Evolutionary conservation across 2,888 invertebrate genomes (phyloP).

Genomic region (Coelogynopora nodosa): DNA sequence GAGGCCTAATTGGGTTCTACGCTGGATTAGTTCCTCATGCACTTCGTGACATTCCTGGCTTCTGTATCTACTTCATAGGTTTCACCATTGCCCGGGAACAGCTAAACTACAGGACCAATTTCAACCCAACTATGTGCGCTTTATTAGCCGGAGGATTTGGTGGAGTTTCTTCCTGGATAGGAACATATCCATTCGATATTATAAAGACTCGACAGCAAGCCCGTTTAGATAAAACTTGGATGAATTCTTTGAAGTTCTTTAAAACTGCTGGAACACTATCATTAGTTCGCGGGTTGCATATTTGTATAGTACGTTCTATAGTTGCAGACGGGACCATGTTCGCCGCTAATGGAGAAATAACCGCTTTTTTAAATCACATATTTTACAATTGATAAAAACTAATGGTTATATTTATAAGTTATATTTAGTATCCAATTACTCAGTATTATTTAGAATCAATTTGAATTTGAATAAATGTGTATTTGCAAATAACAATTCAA

Average conservation of each 20-base stretch:
- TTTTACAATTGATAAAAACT: too few species aligned
- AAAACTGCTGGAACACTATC: neutral
- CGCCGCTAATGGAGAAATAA: neutral
- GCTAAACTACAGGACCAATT: neutral
- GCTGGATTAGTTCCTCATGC: neutral
- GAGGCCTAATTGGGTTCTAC: neutral
- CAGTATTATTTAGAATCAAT: too few species aligned
- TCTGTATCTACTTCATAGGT: neutral
- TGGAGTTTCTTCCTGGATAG: neutral
- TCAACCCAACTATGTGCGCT: neutral
- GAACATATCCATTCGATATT: neutral
- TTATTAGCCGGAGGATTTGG: neutral
- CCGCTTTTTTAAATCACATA: too few species aligned
- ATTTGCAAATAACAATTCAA: too few species aligned
- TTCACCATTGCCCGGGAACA: neutral
- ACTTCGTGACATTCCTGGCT: neutral
- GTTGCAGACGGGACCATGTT: neutral
- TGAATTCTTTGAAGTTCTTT: neutral
- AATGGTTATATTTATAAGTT: too few species aligned
- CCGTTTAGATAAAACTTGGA: neutral
- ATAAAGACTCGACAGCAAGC: neutral
- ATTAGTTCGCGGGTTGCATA: neutral
- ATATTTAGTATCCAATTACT: too few species aligned
- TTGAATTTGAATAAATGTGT: too few species aligned
- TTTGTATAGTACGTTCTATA: neutral